Base-by-base conservation (phyloP, 1,140 invertebrate genomes). In the Penaeus vannamei region DNA sequence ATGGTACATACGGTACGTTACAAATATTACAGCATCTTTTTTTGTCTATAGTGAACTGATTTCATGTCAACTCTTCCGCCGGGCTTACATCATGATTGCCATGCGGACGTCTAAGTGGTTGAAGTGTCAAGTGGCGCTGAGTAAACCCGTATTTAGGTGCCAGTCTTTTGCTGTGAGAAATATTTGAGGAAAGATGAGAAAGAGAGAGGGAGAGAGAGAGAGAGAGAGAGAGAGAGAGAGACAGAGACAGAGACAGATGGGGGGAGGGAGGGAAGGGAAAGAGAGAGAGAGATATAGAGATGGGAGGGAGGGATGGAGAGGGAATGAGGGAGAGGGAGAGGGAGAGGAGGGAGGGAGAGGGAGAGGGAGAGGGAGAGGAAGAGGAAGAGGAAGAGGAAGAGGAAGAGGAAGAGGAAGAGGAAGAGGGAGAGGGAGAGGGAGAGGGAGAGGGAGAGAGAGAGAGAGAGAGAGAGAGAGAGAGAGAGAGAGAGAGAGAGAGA, bases 381-480 rank as follows among this genome's bases (percentile, higher is more conserved):
- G 14, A 85, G 66, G 23, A 53, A 79, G 72, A 77, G 84, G 60
- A 46, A 86, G 72, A 60, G 84, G 60, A 59, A 60, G 69, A 61
- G 72, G 29, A 42, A 36, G 46, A 26, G 72, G 42, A 53, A 59
- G 53, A 53, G 5, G 10, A 53, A 17, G 69, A n/a, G 84, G 29
- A 19, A 36, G 85, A 61, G 76, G 60, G n/a, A 80, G 69, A 86
- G 72, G 60, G 85, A 86, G 85, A 64, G 85, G 79, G 76, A 79
- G 80, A 82, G 5, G 53, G 14, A 60, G 23, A 32, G 23, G 22
- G 80, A 60, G 53, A 82, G 14, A 2, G 22, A 7, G 14, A 23
- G n/a, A 8, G 46, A 59, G 22, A 53, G 22, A 53, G 80, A 53
- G 20, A 22, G 32, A 42, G 22, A 46, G n/a, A 60, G 80, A 17